These are phyloP conservation scores for Drosophila suboccidentalis DNA, from an alignment of 2,888 invertebrate species.

Conservation along the genomic window DNA sequence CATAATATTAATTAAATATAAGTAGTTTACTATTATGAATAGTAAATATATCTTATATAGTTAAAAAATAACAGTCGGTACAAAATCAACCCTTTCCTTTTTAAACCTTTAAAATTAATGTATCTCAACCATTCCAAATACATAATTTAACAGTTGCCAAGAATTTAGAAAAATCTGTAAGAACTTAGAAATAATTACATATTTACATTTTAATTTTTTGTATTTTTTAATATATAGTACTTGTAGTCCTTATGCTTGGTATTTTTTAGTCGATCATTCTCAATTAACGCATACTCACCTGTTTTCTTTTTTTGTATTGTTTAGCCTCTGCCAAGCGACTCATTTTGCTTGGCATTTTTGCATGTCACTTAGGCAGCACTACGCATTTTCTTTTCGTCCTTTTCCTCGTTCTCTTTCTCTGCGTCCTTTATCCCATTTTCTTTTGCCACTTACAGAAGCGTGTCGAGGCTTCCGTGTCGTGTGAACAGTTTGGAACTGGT, in stretches of 20 bases:
- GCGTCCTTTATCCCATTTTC: too few relatives aligned
- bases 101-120: too few relatives aligned
- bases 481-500: constrained; percentile 33
- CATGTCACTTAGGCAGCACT: constrained; percentile 46
- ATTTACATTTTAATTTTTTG: too few relatives aligned
- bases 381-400: constrained; percentile 8
- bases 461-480: constrained; percentile 30
- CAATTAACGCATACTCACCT: neutral
- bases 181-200: too few relatives aligned
- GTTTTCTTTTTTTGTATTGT: constrained; percentile 1
- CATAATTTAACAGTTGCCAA: too few relatives aligned
- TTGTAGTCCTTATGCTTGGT: neutral
- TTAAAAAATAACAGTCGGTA: too few relatives aligned
- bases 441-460: too few relatives aligned
- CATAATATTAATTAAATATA: too few relatives aligned
- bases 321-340: constrained; percentile 27
- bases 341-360: constrained; percentile 49
- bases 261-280: neutral
- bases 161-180: too few relatives aligned
- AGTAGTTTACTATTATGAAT: neutral
- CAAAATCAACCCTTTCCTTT: too few relatives aligned
- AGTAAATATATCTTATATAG: too few relatives aligned
- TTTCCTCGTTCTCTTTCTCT: neutral
- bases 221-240: neutral
- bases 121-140: too few relatives aligned